phyloP scores from a whole-genome alignment of 2,797 vertebrate species.

The Sarcoramphus papa region DNA sequence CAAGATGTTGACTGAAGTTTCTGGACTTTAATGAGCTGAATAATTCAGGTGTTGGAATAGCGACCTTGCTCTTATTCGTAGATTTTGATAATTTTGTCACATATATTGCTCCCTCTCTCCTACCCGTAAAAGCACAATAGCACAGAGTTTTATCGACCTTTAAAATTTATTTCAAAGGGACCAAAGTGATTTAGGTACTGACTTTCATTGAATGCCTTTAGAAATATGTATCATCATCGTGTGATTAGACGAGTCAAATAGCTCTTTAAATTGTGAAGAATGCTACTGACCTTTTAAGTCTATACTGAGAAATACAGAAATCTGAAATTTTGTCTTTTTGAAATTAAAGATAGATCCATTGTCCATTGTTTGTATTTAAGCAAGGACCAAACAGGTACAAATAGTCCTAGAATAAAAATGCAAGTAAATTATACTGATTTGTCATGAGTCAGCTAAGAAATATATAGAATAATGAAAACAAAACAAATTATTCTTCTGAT shows the following conservation, averaged over 20 bases:
- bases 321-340: background rate
- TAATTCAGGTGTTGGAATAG: background rate
- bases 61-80: background rate
- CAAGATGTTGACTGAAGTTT: background rate
- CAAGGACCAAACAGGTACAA: background rate
- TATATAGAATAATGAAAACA: background rate
- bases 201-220: background rate
- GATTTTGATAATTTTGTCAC: background rate
- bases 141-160: background rate
- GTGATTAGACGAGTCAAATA: background rate
- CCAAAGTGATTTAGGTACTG: background rate
- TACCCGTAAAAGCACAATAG: background rate
- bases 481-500: background rate
- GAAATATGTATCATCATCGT: background rate
- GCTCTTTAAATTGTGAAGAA: background rate
- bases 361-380: background rate
- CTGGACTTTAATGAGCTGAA: background rate
- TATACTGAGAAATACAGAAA: background rate
- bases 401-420: background rate
- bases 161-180: background rate
- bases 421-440: background rate
- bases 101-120: background rate
- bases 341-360: background rate
- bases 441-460: background rate
- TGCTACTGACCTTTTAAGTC: background rate